Evolutionary conservation across 2,888 invertebrate species (phyloP), one percentile per base, ranked within the genome.

Genomic region (Eupithecia abbreviata): DNA sequence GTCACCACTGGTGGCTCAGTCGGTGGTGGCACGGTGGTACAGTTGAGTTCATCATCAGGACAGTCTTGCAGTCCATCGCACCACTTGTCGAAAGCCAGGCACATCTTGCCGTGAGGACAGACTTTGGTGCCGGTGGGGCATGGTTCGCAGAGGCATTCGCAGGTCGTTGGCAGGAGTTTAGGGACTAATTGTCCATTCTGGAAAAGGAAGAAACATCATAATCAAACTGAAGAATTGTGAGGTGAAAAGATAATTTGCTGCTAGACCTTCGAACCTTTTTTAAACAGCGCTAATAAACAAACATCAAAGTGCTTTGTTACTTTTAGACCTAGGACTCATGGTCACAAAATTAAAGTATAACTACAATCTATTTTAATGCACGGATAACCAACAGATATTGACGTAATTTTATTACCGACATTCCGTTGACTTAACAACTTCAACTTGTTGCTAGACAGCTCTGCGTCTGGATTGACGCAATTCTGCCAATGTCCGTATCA

Each of bases 1-100:
- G 86, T 87, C 0, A 87, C 86, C 0, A 87, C 85, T 0, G 86
- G 80, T 0, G 89, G 12, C 7, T 69, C 69, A 4, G 69, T 69
- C n/a, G 18, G n/a, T n/a, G 47, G 10, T 45, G 69, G n/a, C 10
- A 13, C 12, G 10, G 69, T 85, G 41, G 88, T 85, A 84, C 98
- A 98, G 76, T 96, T 92, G 3, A 91, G 89, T 90, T 98, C 98
- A 88, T 98, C 98, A 85, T 98, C 98, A 0, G 97, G 96, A 84
- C 98, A 98, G 89, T 98, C 97, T 80, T 96, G 95, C 0, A 97
- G 92, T 0, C 98, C 98, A 87, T 98, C 96, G 87, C 98, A 98
- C 98, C 98, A 98, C 13, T 95, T 92, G 0, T 95, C 91, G 62
- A 96, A 95, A 0, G 96, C 94, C 18, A 98, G 95, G 85, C 98